Evolutionary conservation across 1,140 invertebrate species (phyloP).

Genomic region (Trichoplusia ni): DNA sequence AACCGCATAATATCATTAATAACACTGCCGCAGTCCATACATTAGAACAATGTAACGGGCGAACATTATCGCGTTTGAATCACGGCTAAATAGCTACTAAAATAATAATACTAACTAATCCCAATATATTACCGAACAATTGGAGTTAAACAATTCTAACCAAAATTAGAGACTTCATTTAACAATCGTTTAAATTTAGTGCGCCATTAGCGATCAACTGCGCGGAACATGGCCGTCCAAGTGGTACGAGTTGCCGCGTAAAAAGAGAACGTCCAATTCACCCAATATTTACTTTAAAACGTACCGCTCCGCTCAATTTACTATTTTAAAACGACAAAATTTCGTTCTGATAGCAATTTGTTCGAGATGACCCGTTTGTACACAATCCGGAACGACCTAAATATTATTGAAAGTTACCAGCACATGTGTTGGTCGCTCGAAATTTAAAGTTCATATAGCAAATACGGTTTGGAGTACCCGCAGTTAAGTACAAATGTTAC

Average conservation of each 20-base stretch:
- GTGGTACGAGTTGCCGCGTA: conserved; percentile 2
- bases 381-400: not conserved
- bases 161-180: conserved; percentile 51
- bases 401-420: not conserved
- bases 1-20: conserved; percentile 28
- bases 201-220: conserved; percentile 47
- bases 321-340: conserved; percentile 15
- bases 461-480: conserved; percentile 18
- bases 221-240: conserved; percentile 36
- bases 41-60: conserved; percentile 39
- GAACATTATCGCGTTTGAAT: conserved; percentile 44
- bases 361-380: not conserved
- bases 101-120: conserved; percentile 39
- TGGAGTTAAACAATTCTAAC: conserved; percentile 37
- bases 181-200: conserved; percentile 53
- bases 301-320: conserved; percentile 11
- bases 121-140: conserved; percentile 39
- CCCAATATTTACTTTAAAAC: conserved; percentile 20
- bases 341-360: conserved; percentile 21
- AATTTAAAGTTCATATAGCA: conserved; percentile 21
- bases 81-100: conserved; percentile 39
- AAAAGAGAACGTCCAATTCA: conserved; percentile 26
- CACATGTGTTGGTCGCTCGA: not conserved
- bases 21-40: conserved; percentile 23
- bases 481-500: conserved; percentile 34